Evolutionary conservation across 2,113 vertebrate genomes (phyloP), one percentile per base, ranked within the genome.

Genomic region (Lasiurus cinereus): DNA sequence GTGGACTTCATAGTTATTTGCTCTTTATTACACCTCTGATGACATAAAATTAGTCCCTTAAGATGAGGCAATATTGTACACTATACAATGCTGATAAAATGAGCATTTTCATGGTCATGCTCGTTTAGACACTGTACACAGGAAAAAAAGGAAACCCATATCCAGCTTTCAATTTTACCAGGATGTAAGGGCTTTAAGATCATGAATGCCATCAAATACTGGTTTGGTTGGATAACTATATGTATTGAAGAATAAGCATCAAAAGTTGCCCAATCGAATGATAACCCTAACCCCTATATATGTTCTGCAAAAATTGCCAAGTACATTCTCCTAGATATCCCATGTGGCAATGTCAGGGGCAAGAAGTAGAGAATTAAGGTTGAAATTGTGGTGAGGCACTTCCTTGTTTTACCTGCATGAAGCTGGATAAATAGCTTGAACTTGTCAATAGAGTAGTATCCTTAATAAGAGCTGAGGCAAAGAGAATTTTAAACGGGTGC

Each of bases 321-420:
- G 11, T 39, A 8, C 0, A 70, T n/a, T 70, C 0, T 24, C 3
- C 4, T 31, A 7, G 8, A 14, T 21, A 5, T 36, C 21, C 4
- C 16, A 43, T 24, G 19, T 12, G 72, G 13, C n/a, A 46, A 36
- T 8, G 48, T 56, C 48, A 76, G 54, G 1, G 18, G 15, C 10
- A 70, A 86, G 22, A 82, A 79, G 5, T 29, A 21, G 56, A 2
- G 22, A 8, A 4, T 1, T 22, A 8, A 94, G 7, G 1, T 46
- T 83, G 19, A 56, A 31, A 8, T n/a, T 18, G 2, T 72, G 13
- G 21, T 62, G 50, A 84, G 9, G 7, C 21, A 62, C 21, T 36
- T 88, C n/a, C 36, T 39, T 48, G 3, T 73, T 67, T 48, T 27
- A 43, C 8, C 6, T 74, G 10, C 11, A 21, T 8, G 33, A 87